Conservation (phyloP, 2,113 vertebrate species). For the Epinephelus cyanopodus region DNA sequence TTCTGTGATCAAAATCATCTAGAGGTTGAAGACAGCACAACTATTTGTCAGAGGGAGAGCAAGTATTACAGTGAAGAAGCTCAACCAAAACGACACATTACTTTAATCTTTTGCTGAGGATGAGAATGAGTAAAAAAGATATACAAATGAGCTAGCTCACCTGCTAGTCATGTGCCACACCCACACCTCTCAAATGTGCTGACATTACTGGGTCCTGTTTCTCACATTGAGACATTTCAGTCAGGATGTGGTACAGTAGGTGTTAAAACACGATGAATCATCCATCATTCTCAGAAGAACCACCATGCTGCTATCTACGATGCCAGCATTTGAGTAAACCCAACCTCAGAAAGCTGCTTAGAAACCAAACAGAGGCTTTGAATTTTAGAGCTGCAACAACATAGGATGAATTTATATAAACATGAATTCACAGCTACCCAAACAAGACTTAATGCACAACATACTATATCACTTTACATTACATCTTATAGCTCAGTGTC, state of each 20-base stretch:
- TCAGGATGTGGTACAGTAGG: slow-evolving; percentile 34
- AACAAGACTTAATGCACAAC: neutral
- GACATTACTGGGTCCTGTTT: slow-evolving; percentile 3
- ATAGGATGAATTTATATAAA: neutral
- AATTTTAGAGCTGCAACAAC: slow-evolving; percentile 12
- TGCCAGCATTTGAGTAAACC: neutral
- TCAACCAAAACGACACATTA: too few relatives aligned
- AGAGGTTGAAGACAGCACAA: neutral
- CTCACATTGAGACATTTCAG: slow-evolving; percentile 11
- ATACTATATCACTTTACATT: neutral
- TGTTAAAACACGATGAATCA: slow-evolving; percentile 27
- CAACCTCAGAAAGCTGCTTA: neutral
- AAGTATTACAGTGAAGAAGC: neutral
- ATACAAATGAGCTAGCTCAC: too few relatives aligned
- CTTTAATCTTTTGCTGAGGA: too few relatives aligned
- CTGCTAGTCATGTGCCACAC: neutral
- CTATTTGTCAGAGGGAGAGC: neutral
- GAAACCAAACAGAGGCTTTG: neutral
- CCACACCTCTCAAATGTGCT: slow-evolving; percentile 1
- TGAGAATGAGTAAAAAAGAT: neutral
- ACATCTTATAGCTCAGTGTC: neutral
- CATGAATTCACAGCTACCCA: slow-evolving; percentile 2
- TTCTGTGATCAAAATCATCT: neutral
- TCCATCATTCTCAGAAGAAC: neutral
- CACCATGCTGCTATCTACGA: neutral